Conservation (phyloP, 2,113 vertebrate genomes). For the Python bivittatus region DNA sequence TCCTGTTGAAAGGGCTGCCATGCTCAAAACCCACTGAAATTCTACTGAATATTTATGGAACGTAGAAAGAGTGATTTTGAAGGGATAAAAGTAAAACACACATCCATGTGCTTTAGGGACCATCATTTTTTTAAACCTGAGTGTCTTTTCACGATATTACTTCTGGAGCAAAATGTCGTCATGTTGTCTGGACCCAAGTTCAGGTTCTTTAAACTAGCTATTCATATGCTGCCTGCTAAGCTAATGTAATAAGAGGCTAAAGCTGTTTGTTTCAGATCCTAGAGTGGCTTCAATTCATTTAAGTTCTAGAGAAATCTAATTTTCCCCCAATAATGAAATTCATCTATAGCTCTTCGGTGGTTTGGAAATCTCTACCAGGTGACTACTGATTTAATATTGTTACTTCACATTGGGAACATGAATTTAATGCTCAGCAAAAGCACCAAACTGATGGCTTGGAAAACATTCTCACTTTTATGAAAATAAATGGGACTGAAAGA, state of each 20-base stretch:
- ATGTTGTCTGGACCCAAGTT: not conserved
- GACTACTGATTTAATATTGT: constrained; percentile 24
- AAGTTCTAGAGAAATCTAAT: constrained; percentile 54
- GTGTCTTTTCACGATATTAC: not conserved
- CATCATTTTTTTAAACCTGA: constrained; percentile 30
- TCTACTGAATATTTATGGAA: constrained; percentile 23
- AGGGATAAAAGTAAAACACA: constrained; percentile 25
- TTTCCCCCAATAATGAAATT: constrained; percentile 29
- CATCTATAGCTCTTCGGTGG: constrained; percentile 33
- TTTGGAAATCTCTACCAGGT: constrained; percentile 32
- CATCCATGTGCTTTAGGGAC: constrained; percentile 29
- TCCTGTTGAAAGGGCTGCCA: constrained; percentile 22
- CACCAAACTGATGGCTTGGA: not conserved
- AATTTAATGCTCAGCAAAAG: constrained; percentile 37
- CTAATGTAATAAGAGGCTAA: constrained; percentile 48
- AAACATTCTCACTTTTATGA: constrained; percentile 27
- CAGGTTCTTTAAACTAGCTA: constrained; percentile 52
- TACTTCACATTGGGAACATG: constrained; percentile 32
- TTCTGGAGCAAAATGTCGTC: constrained; percentile 39
- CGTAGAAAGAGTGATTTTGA: constrained; percentile 21
- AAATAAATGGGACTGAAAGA: constrained; percentile 22
- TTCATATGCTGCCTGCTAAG: constrained; percentile 52
- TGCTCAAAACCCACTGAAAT: constrained; percentile 23
- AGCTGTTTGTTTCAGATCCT: constrained; percentile 56
- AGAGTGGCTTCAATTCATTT: constrained; percentile 57